A percentile compares a stretch with the other conserved stretches of the same genome.
phyloP scores from a whole-genome alignment of 2,797 vertebrate genomes.

The Sciaenops ocellatus region DNA sequence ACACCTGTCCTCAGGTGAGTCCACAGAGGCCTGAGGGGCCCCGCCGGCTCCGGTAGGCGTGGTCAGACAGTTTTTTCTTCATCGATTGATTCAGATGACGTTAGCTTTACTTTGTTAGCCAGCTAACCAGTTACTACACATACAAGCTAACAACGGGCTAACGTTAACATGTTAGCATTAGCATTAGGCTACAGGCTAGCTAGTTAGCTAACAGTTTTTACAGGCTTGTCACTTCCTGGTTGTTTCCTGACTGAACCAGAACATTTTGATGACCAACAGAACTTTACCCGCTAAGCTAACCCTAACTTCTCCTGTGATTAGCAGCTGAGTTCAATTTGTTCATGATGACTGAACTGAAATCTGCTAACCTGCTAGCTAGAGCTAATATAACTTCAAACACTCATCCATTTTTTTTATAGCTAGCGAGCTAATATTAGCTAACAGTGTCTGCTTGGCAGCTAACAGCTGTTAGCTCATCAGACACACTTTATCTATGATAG shows the following conservation, averaged over 20 bases:
- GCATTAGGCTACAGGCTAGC: background rate
- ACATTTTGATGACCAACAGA: too few relatives aligned
- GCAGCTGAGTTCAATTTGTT: background rate
- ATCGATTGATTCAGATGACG: too few relatives aligned
- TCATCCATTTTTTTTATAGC: background rate
- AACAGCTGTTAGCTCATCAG: too few relatives aligned
- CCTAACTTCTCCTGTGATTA: background rate
- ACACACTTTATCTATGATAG: too few relatives aligned
- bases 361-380: too few relatives aligned
- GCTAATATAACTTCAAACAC: too few relatives aligned
- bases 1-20: slow-evolving; percentile 2
- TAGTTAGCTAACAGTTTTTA: background rate
- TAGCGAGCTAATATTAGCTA: background rate
- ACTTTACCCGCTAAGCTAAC: background rate
- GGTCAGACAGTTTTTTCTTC: too few relatives aligned
- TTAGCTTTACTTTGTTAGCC: slow-evolving; percentile 8
- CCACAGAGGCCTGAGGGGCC: background rate
- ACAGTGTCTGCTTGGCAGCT: too few relatives aligned
- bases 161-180: background rate
- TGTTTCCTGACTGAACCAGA: slow-evolving; percentile 3
- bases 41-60: too few relatives aligned
- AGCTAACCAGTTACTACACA: background rate
- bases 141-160: background rate
- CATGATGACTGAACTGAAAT: too few relatives aligned
- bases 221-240: background rate